These are phyloP conservation scores for Pardalotus punctatus DNA, from an alignment of 2,113 vertebrate genomes.

Conservation along the genomic window DNA sequence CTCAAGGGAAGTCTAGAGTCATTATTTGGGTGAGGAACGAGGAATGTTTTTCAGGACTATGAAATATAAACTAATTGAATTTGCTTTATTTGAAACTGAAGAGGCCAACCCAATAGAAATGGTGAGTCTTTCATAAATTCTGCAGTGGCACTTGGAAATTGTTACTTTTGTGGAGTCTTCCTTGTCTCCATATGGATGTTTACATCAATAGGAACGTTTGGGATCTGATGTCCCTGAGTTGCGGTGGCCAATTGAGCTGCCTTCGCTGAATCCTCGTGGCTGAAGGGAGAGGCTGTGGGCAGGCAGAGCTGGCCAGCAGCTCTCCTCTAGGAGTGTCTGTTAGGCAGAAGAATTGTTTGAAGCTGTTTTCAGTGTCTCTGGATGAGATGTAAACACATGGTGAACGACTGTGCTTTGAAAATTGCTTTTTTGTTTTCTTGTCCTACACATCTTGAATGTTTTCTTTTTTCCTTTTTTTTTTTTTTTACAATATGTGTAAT, in stretches of 20 bases:
- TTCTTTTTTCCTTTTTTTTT: neutral
- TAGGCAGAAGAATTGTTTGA: neutral
- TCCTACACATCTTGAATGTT: neutral
- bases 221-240: neutral
- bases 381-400: neutral
- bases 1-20: neutral
- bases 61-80: neutral
- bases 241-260: neutral
- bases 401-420: neutral
- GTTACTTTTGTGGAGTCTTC: neutral
- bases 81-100: neutral
- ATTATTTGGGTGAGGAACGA: neutral
- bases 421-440: neutral
- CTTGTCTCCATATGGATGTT: neutral
- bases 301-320: neutral
- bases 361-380: neutral
- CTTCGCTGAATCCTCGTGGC: neutral
- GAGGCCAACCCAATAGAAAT: neutral
- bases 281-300: neutral
- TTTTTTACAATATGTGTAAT: neutral
- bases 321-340: neutral
- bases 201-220: accelerated
- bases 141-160: neutral
- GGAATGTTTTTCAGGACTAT: neutral
- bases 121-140: neutral